Conservation (phyloP, 2,113 vertebrate species). For the Erinaceus europaeus region DNA sequence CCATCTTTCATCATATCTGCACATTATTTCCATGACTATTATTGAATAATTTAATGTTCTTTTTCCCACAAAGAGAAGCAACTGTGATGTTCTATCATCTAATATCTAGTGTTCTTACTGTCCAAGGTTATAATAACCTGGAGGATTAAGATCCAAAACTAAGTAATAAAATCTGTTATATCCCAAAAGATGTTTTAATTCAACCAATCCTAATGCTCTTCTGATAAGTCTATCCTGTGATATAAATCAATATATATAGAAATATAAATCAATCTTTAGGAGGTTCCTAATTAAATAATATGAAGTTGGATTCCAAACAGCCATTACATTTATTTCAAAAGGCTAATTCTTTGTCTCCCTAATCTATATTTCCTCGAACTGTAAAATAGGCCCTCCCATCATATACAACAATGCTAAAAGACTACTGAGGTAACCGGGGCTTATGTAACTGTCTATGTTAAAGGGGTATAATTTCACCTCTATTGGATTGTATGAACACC, state of each 20-base stretch:
- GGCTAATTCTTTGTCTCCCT: neutral
- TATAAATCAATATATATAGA: conserved; percentile 2
- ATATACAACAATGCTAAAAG: neutral
- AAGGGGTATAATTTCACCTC: no score
- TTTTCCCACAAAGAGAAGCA: neutral
- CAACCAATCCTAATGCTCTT: neutral
- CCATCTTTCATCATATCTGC: neutral
- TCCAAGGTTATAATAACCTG: no score
- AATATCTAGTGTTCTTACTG: no score
- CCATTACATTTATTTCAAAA: conserved; percentile 7
- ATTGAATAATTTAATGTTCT: neutral
- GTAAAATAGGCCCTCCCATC: neutral
- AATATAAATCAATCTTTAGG: conserved; percentile 1
- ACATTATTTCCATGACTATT: neutral
- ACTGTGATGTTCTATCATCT: neutral
- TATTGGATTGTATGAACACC: no score
- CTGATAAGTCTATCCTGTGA: neutral
- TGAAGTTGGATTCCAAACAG: neutral
- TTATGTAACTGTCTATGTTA: no score
- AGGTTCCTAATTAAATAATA: neutral
- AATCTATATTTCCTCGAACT: neutral
- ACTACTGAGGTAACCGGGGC: no score
- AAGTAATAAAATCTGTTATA: neutral
- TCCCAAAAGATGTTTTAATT: neutral
- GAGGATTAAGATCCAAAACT: neutral